Percentiles rank a stretch among this genome's conserved stretches.
Conservation (phyloP, 2,797 vertebrate species). For the Girardinus metallicus region DNA sequence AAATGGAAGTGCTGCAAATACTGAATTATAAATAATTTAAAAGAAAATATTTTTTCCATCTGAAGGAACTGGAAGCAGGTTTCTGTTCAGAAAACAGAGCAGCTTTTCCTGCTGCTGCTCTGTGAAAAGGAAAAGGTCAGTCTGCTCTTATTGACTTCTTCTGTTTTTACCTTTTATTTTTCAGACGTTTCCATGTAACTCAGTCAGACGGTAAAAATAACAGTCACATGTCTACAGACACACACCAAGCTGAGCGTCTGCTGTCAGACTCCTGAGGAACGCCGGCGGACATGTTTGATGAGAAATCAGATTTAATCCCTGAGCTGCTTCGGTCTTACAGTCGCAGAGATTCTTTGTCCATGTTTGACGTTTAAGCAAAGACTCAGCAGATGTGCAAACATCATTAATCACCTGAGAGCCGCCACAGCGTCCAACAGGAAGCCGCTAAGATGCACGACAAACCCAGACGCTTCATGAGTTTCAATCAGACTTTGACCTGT, state of each 20-base stretch:
- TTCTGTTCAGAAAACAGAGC: too few species aligned
- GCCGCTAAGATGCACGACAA: background rate
- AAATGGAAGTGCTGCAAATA: too few species aligned
- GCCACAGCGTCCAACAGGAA: background rate
- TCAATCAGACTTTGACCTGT: slow-evolving; percentile 34
- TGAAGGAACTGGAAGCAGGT: background rate
- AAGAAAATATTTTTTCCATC: background rate
- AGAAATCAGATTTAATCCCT: background rate
- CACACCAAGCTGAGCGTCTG: slow-evolving; percentile 35
- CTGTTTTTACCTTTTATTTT: background rate
- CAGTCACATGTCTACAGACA: too few species aligned
- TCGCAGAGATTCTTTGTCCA: background rate
- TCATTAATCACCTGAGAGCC: slow-evolving; percentile 10
- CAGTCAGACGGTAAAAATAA: background rate
- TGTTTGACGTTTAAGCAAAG: background rate
- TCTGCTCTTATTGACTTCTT: background rate
- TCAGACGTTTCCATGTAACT: background rate
- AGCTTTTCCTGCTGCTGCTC: background rate
- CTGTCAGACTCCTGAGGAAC: slow-evolving; percentile 25
- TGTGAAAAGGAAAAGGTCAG: background rate
- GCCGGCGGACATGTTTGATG: slow-evolving; percentile 18
- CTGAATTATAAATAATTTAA: too few species aligned
- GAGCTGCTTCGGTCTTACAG: background rate
- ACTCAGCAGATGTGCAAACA: slow-evolving; percentile 2
- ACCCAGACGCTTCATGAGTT: background rate